phyloP scores from a whole-genome alignment of 1,140 invertebrate species.

The Brachionus rotundiformis region DNA sequence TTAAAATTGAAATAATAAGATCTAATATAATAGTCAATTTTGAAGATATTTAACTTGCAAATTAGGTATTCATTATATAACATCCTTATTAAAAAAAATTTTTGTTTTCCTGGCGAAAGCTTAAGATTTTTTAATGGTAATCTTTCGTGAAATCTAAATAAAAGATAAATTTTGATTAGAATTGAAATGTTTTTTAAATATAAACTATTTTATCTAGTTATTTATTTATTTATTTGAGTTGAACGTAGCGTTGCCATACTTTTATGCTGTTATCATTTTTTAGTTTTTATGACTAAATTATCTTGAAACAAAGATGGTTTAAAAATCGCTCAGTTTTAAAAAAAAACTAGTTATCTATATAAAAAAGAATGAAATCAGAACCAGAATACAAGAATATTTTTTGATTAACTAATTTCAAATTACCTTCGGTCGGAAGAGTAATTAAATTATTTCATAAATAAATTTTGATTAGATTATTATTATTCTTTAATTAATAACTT shows the following conservation, averaged over 20 bases:
- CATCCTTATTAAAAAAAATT: no score
- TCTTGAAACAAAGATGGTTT: background rate
- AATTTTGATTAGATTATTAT: background rate
- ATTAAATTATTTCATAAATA: background rate
- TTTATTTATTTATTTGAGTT: background rate
- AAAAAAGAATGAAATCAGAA: background rate
- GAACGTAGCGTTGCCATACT: background rate
- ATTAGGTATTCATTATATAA: no score
- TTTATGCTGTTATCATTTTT: background rate
- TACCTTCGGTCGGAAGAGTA: background rate
- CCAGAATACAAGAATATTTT: no score
- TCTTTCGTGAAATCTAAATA: background rate
- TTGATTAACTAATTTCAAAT: background rate
- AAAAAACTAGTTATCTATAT: background rate
- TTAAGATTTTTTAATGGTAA: background rate
- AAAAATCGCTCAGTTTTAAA: background rate
- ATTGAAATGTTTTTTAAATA: background rate
- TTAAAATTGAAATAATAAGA: no score
- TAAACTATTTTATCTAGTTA: background rate
- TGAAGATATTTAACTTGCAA: no score
- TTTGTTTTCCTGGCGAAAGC: background rate
- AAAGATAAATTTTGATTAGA: background rate
- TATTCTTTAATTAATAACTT: background rate
- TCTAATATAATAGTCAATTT: no score
- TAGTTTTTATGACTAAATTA: background rate